Evolutionary conservation across 2,797 vertebrate species (phyloP), one percentile per base, ranked within the genome.

Genomic region (Distichodus sexfasciatus): DNA sequence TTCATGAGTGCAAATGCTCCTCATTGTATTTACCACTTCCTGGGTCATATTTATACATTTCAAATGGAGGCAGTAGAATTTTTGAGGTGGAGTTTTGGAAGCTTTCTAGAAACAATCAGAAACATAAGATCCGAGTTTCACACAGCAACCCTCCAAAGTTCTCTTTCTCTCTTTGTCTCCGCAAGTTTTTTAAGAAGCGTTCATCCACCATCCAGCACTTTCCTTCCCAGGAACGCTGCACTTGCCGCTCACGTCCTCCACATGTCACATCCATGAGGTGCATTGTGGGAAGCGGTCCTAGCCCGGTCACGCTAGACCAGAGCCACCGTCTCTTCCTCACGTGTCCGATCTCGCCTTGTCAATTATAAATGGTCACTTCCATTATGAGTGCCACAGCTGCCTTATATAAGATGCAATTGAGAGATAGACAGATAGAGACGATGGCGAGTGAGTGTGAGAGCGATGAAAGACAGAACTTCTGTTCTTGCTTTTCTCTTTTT

Each of bases 351-450:
- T 89, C 82, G 79, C 69, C 79, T 87, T 75, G 77, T 93, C 85
- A 91, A 92, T 93, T 91, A 93, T 93, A 87, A 81, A 94, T 91
- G 81, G 53, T 60, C 74, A 79, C 83, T 85, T 93, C 90, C 90
- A 92, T 93, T 92, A 92, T 84, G 87, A 86, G 85, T 84, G 72
- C 79, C 83, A 78, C 76, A 78, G 0, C 76, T 79, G 76, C 75
- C 79, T 21, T 75, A 77, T 79, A 78, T 66, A 65, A 35, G 65
- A 80, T 77, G 82, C 84, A 79, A 4, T 0, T 15, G 58, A 33
- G 26, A 24, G 19, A 36, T n/a, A 15, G 19, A 24, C 29, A 9
- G 44, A 33, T 6, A 24, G 33, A 53, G 9, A 21, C n/a, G n/a
- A n/a, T n/a, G n/a, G n/a, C n/a, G n/a, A n/a, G n/a, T n/a, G n/a